Conservation (phyloP, 2,113 vertebrate genomes). For the Triplophysa rosa region DNA sequence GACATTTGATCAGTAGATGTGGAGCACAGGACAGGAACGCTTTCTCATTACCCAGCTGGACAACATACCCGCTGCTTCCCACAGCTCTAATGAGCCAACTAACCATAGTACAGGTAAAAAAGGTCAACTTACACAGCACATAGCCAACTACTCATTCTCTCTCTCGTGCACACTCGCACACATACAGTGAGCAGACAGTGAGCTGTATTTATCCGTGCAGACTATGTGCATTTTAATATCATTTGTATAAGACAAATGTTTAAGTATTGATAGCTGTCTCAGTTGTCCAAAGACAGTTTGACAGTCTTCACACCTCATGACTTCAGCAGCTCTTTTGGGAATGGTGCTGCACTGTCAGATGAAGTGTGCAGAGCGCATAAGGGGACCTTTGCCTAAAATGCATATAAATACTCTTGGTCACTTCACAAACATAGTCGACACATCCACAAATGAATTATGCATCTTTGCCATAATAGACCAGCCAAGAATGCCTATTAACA, state of each 20-base stretch:
- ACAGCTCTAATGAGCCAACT: slow-evolving; percentile 77
- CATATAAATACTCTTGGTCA: too few species aligned
- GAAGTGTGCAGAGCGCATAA: too few species aligned
- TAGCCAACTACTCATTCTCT: slow-evolving; percentile 33
- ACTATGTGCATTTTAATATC: neutral
- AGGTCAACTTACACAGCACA: slow-evolving; percentile 67
- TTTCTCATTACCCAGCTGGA: slow-evolving; percentile 75
- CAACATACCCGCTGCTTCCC: slow-evolving; percentile 65
- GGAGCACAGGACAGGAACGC: slow-evolving; percentile 68
- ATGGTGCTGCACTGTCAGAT: too few species aligned
- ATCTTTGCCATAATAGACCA: too few species aligned
- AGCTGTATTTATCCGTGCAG: neutral
- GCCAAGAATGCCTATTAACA: too few species aligned
- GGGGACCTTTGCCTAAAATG: too few species aligned
- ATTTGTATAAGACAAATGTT: neutral
- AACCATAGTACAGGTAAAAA: slow-evolving; percentile 69
- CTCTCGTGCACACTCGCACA: neutral
- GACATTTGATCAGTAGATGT: slow-evolving; percentile 46
- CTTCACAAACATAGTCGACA: too few species aligned
- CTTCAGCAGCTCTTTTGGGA: too few species aligned
- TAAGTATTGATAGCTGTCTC: too few species aligned
- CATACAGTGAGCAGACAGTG: neutral
- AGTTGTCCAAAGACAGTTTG: too few species aligned
- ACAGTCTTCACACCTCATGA: too few species aligned
- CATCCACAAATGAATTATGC: too few species aligned